These are phyloP conservation scores for Caenorhabditis tropicalis DNA, from an alignment of 1,140 invertebrate species.

Conservation along the genomic window DNA sequence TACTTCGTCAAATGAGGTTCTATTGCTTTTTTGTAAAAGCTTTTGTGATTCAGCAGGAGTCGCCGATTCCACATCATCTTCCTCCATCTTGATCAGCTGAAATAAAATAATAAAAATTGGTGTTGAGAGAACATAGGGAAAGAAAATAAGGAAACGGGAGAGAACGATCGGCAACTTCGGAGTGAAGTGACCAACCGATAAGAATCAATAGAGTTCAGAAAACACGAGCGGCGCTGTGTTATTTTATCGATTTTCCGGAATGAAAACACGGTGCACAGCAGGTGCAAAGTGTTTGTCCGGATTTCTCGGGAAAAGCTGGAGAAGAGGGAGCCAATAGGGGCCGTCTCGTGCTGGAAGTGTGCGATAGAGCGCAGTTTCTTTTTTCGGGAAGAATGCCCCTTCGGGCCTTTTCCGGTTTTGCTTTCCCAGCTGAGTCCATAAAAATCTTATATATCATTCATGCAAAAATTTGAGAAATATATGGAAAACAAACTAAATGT, in stretches of 20 bases:
- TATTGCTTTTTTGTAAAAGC: not conserved
- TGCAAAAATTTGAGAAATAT: too few relatives aligned
- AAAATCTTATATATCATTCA: too few relatives aligned
- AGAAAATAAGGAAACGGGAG: not conserved
- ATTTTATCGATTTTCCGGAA: not conserved
- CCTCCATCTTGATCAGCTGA: conserved; percentile 1
- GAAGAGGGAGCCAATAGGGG: not conserved
- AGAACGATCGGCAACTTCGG: not conserved
- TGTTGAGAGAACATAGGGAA: too few relatives aligned
- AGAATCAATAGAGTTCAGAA: conserved; percentile 7
- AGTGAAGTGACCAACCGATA: not conserved
- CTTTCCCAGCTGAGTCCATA: too few relatives aligned
- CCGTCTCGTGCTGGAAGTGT: not conserved
- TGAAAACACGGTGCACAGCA: not conserved
- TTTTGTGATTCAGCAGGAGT: not conserved
- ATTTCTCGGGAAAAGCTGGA: not conserved
- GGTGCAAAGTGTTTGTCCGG: not conserved
- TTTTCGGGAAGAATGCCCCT: not conserved
- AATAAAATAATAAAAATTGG: not conserved
- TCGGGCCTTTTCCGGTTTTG: too few relatives aligned
- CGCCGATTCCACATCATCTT: conserved; percentile 16
- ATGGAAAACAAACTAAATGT: too few relatives aligned
- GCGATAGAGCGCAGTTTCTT: not conserved
- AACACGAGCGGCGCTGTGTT: not conserved
- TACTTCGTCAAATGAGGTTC: conserved; percentile 9